Evolutionary conservation across 2,888 invertebrate species (phyloP).

Genomic region (Meandrusa payeni): DNA sequence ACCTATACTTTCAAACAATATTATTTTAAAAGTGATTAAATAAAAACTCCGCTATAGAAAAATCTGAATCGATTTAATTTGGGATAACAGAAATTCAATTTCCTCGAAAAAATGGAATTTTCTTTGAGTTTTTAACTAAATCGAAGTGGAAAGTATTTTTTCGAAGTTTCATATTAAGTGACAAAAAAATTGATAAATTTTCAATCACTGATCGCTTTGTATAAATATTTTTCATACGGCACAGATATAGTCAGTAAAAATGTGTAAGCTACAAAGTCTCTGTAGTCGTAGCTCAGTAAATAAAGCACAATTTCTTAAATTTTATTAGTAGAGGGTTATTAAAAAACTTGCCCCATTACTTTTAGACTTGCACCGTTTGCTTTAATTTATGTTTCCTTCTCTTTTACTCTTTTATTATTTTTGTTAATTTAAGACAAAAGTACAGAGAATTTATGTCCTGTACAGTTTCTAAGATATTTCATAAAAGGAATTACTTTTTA

Average conservation of each 20-base stretch:
- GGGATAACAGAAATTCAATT: slow-evolving; percentile 10
- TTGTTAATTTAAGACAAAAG: neutral
- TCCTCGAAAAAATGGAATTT: slow-evolving; percentile 7
- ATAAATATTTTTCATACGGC: too few species aligned
- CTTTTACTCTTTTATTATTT: neutral
- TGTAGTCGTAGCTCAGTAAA: neutral
- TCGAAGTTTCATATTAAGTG: too few species aligned
- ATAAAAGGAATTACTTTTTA: too few species aligned
- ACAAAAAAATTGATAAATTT: too few species aligned
- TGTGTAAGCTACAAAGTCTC: neutral
- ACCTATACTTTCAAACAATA: too few species aligned
- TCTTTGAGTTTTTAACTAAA: neutral
- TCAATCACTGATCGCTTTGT: too few species aligned
- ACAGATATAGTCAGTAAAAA: too few species aligned
- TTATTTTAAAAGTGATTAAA: too few species aligned
- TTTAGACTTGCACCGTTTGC: neutral
- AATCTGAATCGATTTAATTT: slow-evolving; percentile 5
- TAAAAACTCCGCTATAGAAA: too few species aligned
- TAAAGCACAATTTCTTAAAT: neutral
- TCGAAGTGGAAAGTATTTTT: too few species aligned
- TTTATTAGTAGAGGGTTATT: slow-evolving; percentile 7
- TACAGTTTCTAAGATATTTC: too few species aligned
- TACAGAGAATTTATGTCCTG: neutral
- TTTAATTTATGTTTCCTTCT: slow-evolving; percentile 1
- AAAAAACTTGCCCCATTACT: slow-evolving; percentile 9